Percentiles rank a stretch among this genome's conserved stretches.
Evolutionary conservation across 2,113 vertebrate species (phyloP).

Genomic region (rat (Rattus norvegicus)): GRCr8 NC_086019.1:127443001-127443500

Average conservation of each 20-base stretch:
- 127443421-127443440: not conserved
- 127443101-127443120: not conserved
- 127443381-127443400: not conserved
- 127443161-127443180: not conserved
- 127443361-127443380: not conserved
- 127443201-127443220: not conserved
- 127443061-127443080: not conserved
- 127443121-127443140: not conserved
- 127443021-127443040: not conserved
- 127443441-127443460: not conserved
- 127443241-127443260: not conserved
- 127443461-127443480: not conserved
- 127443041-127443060: not conserved
- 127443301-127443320: not conserved
- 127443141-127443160: not conserved
- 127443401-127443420: not conserved
- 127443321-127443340: not conserved
- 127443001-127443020: not conserved
- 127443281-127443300: not conserved
- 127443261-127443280: not conserved
- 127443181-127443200: not conserved
- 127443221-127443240: not conserved
- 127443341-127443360: not conserved
- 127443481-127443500: not conserved
- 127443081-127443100: not conserved